Percentiles rank a stretch among this genome's conserved stretches.
These are phyloP conservation scores for Drosophila murphyi DNA, from an alignment of 1,140 invertebrate genomes.

Conservation along the genomic window DNA sequence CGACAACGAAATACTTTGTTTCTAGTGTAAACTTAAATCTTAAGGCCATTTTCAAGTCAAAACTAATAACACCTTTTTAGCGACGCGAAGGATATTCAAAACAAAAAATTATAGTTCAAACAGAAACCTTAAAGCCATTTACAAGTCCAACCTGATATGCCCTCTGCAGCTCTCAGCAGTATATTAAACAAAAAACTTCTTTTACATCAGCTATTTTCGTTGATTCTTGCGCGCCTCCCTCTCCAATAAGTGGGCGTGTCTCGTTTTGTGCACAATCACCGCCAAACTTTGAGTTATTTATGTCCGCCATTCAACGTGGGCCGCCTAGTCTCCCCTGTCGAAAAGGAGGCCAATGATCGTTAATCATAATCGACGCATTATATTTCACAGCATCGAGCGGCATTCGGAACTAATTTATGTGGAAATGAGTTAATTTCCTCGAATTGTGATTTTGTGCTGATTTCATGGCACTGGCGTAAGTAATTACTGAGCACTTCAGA, in stretches of 20 bases:
- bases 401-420: slow-evolving; percentile 80
- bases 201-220: slow-evolving; percentile 27
- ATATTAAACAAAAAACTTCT: slow-evolving; percentile 42
- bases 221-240: slow-evolving; percentile 48
- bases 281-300: slow-evolving; percentile 52
- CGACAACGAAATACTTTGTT: background rate
- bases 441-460: slow-evolving; percentile 81
- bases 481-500: slow-evolving; percentile 73
- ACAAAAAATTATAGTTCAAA: too few relatives aligned
- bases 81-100: too few relatives aligned
- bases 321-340: background rate
- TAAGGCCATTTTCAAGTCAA: background rate
- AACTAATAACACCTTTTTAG: background rate
- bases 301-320: slow-evolving; percentile 6
- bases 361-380: slow-evolving; percentile 83
- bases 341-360: slow-evolving; percentile 65
- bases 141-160: too few relatives aligned
- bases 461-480: slow-evolving; percentile 63
- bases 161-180: background rate
- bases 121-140: too few relatives aligned
- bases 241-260: slow-evolving; percentile 35
- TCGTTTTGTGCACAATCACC: slow-evolving; percentile 62
- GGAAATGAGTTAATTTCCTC: slow-evolving; percentile 82
- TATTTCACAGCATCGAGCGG: slow-evolving; percentile 60
- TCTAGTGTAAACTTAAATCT: background rate